Conservation (phyloP, 2,113 vertebrate genomes). For the Oryzias javanicus region DNA sequence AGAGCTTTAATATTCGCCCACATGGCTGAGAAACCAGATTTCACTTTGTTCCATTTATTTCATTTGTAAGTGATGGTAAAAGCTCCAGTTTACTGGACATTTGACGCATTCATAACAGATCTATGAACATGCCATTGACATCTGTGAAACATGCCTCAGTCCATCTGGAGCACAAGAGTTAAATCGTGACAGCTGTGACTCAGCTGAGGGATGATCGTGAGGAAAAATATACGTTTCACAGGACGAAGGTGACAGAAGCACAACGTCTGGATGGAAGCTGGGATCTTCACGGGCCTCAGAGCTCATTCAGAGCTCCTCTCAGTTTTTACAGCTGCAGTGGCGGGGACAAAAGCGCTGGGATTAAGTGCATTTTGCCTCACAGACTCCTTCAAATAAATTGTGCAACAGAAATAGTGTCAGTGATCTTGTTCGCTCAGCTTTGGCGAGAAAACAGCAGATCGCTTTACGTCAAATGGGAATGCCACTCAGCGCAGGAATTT, state of each 20-base stretch:
- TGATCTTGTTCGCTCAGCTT: conserved; percentile 55
- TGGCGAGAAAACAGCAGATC: conserved; percentile 59
- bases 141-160: conserved; percentile 42
- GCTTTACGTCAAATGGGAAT: conserved; percentile 69
- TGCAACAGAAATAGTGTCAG: conserved; percentile 40
- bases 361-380: conserved; percentile 24
- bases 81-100: conserved; percentile 53
- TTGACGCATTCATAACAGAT: conserved; percentile 64
- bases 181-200: conserved; percentile 44
- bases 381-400: conserved; percentile 41
- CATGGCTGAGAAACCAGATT: conserved; percentile 52
- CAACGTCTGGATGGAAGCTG: conserved; percentile 1
- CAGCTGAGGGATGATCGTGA: neutral
- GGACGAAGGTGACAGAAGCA: conserved; percentile 10
- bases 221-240: neutral
- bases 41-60: conserved; percentile 41
- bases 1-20: conserved; percentile 24
- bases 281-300: neutral
- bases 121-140: conserved; percentile 51
- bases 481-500: conserved; percentile 67
- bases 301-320: neutral
- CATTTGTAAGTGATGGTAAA: conserved; percentile 47
- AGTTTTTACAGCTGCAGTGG: conserved; percentile 18
- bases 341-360: conserved; percentile 9
- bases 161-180: conserved; percentile 50